Evolutionary conservation across 2,888 invertebrate species (phyloP), one percentile per base, ranked within the genome.

Genomic region (Drosophila barbarae): DNA sequence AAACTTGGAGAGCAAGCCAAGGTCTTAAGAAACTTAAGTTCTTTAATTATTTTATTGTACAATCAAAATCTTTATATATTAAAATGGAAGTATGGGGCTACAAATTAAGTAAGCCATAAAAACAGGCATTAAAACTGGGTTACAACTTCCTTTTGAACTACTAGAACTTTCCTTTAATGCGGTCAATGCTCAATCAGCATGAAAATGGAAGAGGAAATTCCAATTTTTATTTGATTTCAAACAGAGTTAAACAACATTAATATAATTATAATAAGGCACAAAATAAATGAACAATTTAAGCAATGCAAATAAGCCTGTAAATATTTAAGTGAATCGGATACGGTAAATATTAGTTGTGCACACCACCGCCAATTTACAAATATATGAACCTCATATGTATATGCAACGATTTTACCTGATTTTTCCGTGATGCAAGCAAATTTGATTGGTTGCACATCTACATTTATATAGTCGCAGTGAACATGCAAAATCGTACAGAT

Each of bases 281-380:
- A 18, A 13, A 28, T 7, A 18, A 54, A 56, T 23, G 12, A 9
- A 13, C 30, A 38, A 13, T 38, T 55, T n/a, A 36, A 38, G 36
- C 23, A 36, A 13, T 12, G 51, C 30, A 51, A 36, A 55, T 56
- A 51, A 38, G 30, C 6, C 2, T 6, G 52, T 51, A 30, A 51
- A 23, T 52, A 56, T 56, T 56, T 38, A 38, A 38, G 15, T 13
- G 55, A 36, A 56, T 51, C 51, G 51, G 38, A 38, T 51, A 38
- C 7, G 21, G 51, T 38, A 56, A 56, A 51, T 38, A 51, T 51
- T 38, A 38, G 51, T 56, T 51, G 51, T 38, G 23, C 30, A 7
- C 13, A 26, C 15, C 15, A 32, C 49, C n/a, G 32, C 32, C 21
- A 47, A 55, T 49, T 28, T 32, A 56, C 38, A 51, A 56, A 56